These are phyloP conservation scores for Peromyscus eremicus DNA, from an alignment of 2,797 vertebrate genomes.

Conservation along the genomic window DNA sequence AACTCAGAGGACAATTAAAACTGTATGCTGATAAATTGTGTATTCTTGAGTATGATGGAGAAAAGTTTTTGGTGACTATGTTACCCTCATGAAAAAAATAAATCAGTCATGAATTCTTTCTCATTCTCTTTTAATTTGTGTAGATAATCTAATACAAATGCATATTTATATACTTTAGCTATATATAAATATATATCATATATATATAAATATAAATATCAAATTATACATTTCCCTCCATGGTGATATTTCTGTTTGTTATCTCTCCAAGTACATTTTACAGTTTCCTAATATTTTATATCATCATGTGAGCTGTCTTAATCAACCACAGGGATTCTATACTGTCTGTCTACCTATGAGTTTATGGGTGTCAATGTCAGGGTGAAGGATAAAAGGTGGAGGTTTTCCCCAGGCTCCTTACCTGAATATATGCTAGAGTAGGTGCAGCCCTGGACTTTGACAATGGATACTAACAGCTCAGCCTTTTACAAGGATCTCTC, in stretches of 20 bases:
- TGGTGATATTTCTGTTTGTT: not conserved
- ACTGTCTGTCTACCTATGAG: not conserved
- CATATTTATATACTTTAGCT: not conserved
- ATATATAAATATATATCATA: not conserved
- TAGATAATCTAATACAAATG: not conserved
- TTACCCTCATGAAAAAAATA: not conserved
- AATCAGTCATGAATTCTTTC: not conserved
- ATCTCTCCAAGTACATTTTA: not conserved
- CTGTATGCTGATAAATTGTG: not conserved
- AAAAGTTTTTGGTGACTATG: not conserved
- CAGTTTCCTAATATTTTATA: not conserved
- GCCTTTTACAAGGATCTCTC: not conserved
- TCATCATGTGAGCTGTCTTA: not conserved
- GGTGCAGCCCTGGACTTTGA: not conserved
- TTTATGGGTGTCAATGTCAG: not conserved
- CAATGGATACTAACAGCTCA: not conserved
- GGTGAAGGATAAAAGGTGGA: not conserved
- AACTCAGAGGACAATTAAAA: constrained; percentile 53
- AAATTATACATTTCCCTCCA: not conserved
- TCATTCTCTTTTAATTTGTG: not conserved
- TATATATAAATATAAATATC: not conserved
- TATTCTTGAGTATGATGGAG: not conserved
- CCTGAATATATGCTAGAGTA: not conserved
- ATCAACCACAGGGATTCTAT: not conserved
- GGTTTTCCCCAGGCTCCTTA: not conserved